phyloP scores from a whole-genome alignment of 2,797 vertebrate genomes.

The Ibycter americanus region DNA sequence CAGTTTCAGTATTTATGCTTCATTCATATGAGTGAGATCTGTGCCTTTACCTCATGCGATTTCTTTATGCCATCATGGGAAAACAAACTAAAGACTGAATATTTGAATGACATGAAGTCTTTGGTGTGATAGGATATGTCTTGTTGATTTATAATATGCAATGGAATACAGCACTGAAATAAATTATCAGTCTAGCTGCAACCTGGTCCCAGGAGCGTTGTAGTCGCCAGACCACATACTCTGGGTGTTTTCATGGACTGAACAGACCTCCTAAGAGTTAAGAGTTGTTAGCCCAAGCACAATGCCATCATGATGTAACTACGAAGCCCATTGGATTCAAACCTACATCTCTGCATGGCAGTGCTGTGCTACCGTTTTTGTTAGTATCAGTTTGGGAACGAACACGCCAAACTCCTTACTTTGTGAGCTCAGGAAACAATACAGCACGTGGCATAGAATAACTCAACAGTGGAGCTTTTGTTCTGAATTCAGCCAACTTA shows the following conservation, averaged over 20 bases:
- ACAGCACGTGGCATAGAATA: background rate
- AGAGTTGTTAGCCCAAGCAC: background rate
- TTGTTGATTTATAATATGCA: background rate
- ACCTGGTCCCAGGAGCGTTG: background rate
- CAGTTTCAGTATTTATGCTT: background rate
- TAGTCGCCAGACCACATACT: background rate
- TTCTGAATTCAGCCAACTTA: background rate
- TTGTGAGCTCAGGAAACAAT: background rate
- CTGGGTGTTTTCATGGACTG: background rate
- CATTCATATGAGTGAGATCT: background rate
- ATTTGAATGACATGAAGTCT: background rate
- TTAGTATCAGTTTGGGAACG: background rate
- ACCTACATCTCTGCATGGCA: background rate
- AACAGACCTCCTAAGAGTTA: background rate
- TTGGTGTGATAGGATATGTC: background rate
- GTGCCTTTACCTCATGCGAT: background rate
- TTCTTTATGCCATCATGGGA: background rate
- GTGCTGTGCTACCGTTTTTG: background rate
- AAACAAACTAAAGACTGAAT: background rate
- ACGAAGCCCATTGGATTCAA: background rate
- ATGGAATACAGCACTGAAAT: background rate
- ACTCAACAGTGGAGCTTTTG: background rate
- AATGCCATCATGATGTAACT: background rate
- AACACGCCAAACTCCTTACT: accelerated
- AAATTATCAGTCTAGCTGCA: background rate